phyloP scores from a whole-genome alignment of 92 coral and sea anemone species.

The Zoanthus sansibaricus region DNA sequence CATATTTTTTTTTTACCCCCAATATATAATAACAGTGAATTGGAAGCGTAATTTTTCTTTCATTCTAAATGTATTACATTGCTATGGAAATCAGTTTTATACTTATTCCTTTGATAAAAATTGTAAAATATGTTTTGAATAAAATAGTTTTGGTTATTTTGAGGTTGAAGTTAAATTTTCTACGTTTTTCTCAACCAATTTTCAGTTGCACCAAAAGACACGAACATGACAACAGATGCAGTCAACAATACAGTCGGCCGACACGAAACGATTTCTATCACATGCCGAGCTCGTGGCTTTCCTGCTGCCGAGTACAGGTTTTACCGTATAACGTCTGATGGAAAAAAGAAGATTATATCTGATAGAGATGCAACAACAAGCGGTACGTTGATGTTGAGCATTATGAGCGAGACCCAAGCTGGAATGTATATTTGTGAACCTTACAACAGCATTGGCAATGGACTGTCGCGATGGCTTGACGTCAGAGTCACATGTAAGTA shows the following conservation, averaged over 20 bases:
- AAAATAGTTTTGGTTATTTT: too few relatives aligned
- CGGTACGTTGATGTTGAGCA: conserved; percentile 53
- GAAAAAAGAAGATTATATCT: conserved; percentile 25
- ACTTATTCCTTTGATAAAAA: too few relatives aligned
- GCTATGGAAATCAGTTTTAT: too few relatives aligned
- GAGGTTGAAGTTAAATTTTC: too few relatives aligned
- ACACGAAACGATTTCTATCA: conserved; percentile 70
- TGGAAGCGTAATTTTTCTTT: too few relatives aligned
- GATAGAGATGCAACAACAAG: conserved; percentile 71
- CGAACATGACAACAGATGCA: conserved; percentile 70
- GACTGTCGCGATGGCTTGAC: conserved; percentile 61
- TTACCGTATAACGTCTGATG: conserved; percentile 48
- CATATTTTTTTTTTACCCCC: too few relatives aligned
- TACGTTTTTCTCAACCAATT: not conserved
- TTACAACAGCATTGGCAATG: conserved; percentile 68
- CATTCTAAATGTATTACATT: too few relatives aligned
- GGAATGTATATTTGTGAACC: conserved; percentile 91
- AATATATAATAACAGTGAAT: too few relatives aligned
- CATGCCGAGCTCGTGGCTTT: conserved; percentile 79
- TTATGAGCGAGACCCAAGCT: conserved; percentile 64
- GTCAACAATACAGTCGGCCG: conserved; percentile 67
- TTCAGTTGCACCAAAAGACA: conserved; percentile 80
- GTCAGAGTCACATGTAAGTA: conserved; percentile 89
- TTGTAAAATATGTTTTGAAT: too few relatives aligned
- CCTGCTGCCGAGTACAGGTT: conserved; percentile 83